Conservation (phyloP, 2,888 invertebrate genomes). For the Busseola fusca region DNA sequence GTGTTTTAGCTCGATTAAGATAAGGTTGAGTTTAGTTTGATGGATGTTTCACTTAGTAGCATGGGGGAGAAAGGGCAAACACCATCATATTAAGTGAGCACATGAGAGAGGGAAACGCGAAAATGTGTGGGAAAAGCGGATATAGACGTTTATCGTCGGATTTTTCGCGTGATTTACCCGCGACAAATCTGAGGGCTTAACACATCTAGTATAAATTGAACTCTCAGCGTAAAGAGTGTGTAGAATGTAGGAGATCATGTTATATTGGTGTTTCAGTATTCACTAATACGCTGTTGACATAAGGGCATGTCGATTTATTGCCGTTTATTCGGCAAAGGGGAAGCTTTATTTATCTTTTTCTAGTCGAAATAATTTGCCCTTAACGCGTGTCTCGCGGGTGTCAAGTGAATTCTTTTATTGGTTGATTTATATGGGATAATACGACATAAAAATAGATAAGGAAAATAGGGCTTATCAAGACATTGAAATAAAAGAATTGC, state of each 20-base stretch:
- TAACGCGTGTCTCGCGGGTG: constrained; percentile 71
- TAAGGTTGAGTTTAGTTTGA: constrained; percentile 63
- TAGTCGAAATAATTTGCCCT: constrained; percentile 79
- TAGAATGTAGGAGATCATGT: constrained; percentile 59
- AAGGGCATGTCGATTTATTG: constrained; percentile 86
- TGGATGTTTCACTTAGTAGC: constrained; percentile 50
- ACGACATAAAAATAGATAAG: background rate
- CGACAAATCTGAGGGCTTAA: constrained; percentile 86
- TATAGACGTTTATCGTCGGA: constrained; percentile 88
- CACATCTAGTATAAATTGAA: constrained; percentile 71
- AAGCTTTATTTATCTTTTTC: constrained; percentile 84
- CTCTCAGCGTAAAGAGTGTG: constrained; percentile 48
- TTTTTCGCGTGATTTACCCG: constrained; percentile 88
- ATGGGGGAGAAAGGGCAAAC: constrained; percentile 87
- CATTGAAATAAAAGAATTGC: too few relatives aligned
- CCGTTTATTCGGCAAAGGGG: constrained; percentile 83
- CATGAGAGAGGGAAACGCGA: constrained; percentile 87
- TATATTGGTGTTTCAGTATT: constrained; percentile 71
- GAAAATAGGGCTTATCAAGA: background rate
- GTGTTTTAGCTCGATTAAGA: fast-evolving
- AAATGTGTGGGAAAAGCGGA: constrained; percentile 89
- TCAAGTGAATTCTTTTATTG: constrained; percentile 64
- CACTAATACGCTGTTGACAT: constrained; percentile 86
- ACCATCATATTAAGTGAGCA: constrained; percentile 89
- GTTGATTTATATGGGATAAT: constrained; percentile 50